Evolutionary conservation across 2,797 vertebrate genomes (phyloP).

Genomic region (Melanotaenia parkinsoni): DNA sequence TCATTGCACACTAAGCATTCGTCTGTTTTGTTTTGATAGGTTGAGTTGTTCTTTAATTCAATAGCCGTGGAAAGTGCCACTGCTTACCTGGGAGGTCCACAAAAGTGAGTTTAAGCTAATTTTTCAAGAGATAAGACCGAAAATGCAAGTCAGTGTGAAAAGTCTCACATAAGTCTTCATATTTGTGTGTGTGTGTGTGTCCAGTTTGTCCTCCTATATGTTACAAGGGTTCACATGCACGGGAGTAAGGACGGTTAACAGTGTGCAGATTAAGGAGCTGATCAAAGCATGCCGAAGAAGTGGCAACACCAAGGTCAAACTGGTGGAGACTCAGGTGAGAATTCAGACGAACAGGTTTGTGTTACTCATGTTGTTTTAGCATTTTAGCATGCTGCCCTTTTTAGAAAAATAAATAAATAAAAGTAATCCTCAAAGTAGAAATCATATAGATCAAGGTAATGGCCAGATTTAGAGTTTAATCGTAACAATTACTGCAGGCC

Average conservation of each 20-base stretch:
- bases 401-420: background rate
- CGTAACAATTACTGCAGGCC: background rate
- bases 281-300: conserved; percentile 70
- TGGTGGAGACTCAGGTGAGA: conserved; percentile 81
- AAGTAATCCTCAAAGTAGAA: background rate
- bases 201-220: conserved; percentile 77
- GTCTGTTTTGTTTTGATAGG: conserved; percentile 56
- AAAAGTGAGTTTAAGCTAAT: conserved; percentile 63
- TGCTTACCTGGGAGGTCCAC: conserved; percentile 14
- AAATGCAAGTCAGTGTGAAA: background rate
- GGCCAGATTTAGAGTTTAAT: background rate
- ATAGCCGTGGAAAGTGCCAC: conserved; percentile 50
- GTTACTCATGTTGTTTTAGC: background rate
- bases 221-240: conserved; percentile 84
- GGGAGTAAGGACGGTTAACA: conserved; percentile 42
- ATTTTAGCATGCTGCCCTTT: background rate
- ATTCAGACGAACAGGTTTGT: rapidly evolving
- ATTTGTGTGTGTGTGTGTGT: conserved; percentile 24
- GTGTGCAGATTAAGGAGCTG: conserved; percentile 53
- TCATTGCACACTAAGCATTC: background rate
- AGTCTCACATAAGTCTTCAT: background rate
- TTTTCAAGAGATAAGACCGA: background rate
- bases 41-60: conserved; percentile 71
- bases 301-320: conserved; percentile 48
- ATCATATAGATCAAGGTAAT: background rate